Evolutionary conservation across 2,797 vertebrate species (phyloP), one percentile per base, ranked within the genome.

Genomic region (Sebastes aleutianus): DNA sequence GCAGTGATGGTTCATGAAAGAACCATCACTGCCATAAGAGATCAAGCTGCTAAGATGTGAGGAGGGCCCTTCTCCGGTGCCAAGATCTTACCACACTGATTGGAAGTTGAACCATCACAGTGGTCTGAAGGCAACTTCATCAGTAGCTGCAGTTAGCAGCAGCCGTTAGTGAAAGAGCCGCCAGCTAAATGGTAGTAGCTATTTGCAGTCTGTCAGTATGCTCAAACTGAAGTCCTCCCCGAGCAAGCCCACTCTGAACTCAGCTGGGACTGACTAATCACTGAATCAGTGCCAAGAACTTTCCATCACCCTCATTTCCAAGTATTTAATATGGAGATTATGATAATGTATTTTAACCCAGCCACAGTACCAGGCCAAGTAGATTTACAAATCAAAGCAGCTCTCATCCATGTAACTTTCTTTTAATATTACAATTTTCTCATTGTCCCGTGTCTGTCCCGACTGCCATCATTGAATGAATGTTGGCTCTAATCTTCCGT

Each of bases 311-410:
- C 54, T 85, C 61, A 70, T 82, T 80, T 86, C 59, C 50, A 74
- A 70, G 43, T 79, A 43, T 86, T 88, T 67, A 73, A 90, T 80
- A 80, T 85, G 74, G 74, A 84, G 70, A 83, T 91, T 86, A 88
- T 85, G 73, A 65, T 85, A 77, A 86, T 85, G 79, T 76, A 22
- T 84, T 88, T 84, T 74, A 85, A 93, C 78, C 65, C 32, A 58
- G 65, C 39, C 43, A 34, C 54, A 53, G 29, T 47, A 57, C 18
- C 18, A 2, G 34, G 32, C 74, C 73, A 63, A 69, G 66, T 69
- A 54, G n/a, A 73, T 89, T 81, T 69, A 71, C 47, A 70, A 72
- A 74, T 85, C 50, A 74, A 78, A 85, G 67, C 27, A 1, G 4
- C 53, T 69, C 57, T 81, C 20, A 65, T 61, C 62, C 62, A 26